Conservation (phyloP, 1,140 invertebrate species). For the Andrena cerasifolii region DNA sequence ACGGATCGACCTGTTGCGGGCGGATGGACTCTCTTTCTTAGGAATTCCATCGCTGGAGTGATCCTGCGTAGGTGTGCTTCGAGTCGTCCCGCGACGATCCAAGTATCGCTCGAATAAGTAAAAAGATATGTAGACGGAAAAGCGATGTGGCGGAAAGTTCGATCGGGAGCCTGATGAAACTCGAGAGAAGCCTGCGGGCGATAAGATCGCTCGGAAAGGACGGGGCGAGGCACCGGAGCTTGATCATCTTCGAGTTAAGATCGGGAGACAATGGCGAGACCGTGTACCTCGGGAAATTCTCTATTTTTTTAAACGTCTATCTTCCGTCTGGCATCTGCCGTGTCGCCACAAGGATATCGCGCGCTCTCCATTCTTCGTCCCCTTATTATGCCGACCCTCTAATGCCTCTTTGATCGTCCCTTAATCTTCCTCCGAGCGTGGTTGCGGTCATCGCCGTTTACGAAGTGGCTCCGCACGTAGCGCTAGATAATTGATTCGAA, state of each 20-base stretch:
- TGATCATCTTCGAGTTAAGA: constrained; percentile 55
- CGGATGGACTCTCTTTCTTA: background rate
- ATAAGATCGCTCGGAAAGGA: constrained; percentile 21
- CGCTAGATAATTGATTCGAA: background rate
- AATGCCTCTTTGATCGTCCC: constrained; percentile 24
- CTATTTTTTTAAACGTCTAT: constrained; percentile 54
- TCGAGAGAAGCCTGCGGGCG: background rate
- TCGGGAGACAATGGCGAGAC: constrained; percentile 47
- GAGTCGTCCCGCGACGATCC: background rate
- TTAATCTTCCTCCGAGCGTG: background rate
- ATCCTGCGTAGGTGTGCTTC: too few species aligned
- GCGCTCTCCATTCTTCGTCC: constrained; percentile 30
- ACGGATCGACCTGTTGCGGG: background rate
- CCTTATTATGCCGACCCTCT: constrained; percentile 23
- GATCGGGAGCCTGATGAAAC: background rate
- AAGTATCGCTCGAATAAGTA: background rate
- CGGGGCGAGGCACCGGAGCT: constrained; percentile 11
- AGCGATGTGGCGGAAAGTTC: background rate
- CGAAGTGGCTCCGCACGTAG: background rate
- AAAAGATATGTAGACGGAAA: background rate
- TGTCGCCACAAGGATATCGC: constrained; percentile 35
- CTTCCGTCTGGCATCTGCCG: constrained; percentile 60
- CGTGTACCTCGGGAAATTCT: constrained; percentile 38
- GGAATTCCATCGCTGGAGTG: background rate
- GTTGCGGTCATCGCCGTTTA: background rate